Evolutionary conservation across 2,113 vertebrate genomes (phyloP).

Genomic region (Ploceus nigricollis): DNA sequence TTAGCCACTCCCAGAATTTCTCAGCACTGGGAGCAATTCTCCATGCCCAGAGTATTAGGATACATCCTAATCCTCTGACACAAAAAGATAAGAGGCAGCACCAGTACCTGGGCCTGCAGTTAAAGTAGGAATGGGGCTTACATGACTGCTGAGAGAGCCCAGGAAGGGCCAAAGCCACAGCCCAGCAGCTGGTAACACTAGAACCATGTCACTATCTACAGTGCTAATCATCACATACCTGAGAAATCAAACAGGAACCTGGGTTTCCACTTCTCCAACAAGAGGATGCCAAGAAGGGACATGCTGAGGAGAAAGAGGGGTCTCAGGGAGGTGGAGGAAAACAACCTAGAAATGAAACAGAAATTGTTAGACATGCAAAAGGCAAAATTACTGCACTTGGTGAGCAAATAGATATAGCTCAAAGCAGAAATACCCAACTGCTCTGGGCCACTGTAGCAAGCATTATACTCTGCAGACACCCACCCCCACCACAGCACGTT

Average conservation of each 20-base stretch:
- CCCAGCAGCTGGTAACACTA: not conserved
- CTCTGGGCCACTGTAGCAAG: not conserved
- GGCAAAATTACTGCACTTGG: not conserved
- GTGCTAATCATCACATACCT: constrained; percentile 68
- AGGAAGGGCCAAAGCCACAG: not conserved
- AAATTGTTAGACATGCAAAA: not conserved
- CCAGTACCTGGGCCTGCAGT: not conserved
- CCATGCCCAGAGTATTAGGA: not conserved
- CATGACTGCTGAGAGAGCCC: not conserved
- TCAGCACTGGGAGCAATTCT: not conserved
- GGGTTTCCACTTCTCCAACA: constrained; percentile 92
- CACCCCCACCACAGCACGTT: not conserved
- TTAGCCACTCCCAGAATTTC: not conserved
- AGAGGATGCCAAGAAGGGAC: constrained; percentile 84
- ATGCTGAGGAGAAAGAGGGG: constrained; percentile 89
- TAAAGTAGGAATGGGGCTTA: not conserved
- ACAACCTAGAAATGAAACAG: constrained; percentile 76
- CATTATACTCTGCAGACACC: not conserved
- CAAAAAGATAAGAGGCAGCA: not conserved
- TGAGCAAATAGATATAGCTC: not conserved
- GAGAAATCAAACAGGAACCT: constrained; percentile 77
- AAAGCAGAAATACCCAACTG: not conserved
- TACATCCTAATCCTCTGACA: not conserved
- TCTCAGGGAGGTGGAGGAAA: constrained; percentile 89
- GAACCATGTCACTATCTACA: not conserved